Conservation (phyloP, 1,140 invertebrate genomes). For the Aphaenogaster ashmeadi region DNA sequence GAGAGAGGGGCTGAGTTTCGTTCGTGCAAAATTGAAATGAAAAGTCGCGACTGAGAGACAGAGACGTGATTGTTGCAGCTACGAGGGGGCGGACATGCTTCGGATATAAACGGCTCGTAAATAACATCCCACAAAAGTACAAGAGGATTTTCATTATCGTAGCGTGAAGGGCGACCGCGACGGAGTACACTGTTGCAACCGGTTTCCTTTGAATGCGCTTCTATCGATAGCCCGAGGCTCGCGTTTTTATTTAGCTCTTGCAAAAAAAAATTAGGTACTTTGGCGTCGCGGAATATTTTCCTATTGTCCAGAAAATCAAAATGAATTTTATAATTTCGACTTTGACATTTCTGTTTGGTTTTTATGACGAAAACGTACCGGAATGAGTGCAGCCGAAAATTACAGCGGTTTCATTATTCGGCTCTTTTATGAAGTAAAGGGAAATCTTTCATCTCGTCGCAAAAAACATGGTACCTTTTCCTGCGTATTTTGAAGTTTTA, state of each 20-base stretch:
- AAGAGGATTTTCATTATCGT: constrained; percentile 20
- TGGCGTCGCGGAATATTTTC: not conserved
- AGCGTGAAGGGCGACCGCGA: not conserved
- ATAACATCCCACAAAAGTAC: not conserved
- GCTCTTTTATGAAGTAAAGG: not conserved
- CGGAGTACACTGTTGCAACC: not conserved
- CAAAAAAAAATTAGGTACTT: not conserved
- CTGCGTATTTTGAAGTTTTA: not conserved
- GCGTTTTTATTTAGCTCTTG: not conserved
- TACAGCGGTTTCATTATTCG: not conserved
- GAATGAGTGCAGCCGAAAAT: not conserved
- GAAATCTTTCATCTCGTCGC: not conserved
- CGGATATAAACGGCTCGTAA: constrained; percentile 15
- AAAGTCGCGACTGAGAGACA: constrained; percentile 23
- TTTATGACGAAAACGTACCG: not conserved
- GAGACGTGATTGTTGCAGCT: constrained; percentile 2
- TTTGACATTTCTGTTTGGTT: not conserved
- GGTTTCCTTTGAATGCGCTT: not conserved
- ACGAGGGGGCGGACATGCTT: not conserved
- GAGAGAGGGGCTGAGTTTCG: not conserved
- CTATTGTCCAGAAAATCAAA: not conserved
- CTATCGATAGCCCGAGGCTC: not conserved
- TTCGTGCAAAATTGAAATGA: constrained; percentile 31
- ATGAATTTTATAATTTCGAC: not conserved
- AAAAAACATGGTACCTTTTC: not conserved